These are phyloP conservation scores for Crotophaga sulcirostris DNA, from an alignment of 2,113 vertebrate genomes.

Conservation along the genomic window DNA sequence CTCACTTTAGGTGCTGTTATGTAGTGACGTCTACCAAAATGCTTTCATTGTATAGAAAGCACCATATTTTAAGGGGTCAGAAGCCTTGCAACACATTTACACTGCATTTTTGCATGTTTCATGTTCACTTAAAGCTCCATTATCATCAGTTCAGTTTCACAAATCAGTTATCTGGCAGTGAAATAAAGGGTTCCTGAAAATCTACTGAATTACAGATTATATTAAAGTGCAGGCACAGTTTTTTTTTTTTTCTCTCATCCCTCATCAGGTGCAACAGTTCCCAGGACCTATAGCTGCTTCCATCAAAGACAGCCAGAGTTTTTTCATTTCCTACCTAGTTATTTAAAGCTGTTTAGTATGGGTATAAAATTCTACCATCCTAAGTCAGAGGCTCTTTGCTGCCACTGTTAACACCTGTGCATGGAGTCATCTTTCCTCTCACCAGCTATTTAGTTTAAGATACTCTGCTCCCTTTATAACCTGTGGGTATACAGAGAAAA, in stretches of 20 bases:
- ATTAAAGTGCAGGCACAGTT: background rate
- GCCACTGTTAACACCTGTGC: too few species aligned
- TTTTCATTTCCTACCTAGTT: background rate
- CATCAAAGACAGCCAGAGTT: background rate
- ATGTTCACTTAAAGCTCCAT: background rate
- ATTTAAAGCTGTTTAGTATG: background rate
- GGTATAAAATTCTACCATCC: background rate
- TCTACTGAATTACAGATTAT: background rate
- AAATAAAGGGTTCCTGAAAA: background rate
- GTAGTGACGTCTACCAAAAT: background rate
- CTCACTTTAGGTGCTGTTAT: conserved; percentile 14
- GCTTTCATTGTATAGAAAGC: background rate
- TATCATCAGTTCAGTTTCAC: background rate
- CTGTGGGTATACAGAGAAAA: conserved; percentile 16
- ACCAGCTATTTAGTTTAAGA: background rate
- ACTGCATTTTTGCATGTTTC: conserved; percentile 29
- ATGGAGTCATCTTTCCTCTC: background rate
- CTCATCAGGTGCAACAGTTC: background rate
- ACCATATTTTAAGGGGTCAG: background rate
- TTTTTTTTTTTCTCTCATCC: background rate
- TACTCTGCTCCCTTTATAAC: background rate
- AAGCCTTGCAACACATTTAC: background rate
- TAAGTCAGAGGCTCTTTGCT: background rate
- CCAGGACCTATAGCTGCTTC: background rate
- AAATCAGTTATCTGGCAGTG: background rate